These are phyloP conservation scores for Cyclophora punctaria DNA, from an alignment of 2,888 invertebrate genomes.

Conservation along the genomic window DNA sequence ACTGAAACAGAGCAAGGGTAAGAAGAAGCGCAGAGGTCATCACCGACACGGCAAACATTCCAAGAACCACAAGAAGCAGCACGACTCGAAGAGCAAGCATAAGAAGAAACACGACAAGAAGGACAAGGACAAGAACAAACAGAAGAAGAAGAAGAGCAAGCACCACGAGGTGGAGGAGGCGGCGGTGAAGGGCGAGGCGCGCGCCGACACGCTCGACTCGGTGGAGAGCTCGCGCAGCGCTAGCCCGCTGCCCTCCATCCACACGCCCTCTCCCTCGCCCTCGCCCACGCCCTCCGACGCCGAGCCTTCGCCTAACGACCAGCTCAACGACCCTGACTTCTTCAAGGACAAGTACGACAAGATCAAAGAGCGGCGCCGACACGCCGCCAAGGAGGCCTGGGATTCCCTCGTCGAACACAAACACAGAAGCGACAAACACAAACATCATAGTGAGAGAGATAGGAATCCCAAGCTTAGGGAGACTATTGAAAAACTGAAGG, in stretches of 20 bases:
- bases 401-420: slow-evolving; percentile 64
- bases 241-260: slow-evolving; percentile 64
- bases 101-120: slow-evolving; percentile 56
- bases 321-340: slow-evolving; percentile 51
- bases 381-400: slow-evolving; percentile 66
- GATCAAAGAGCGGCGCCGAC: slow-evolving; percentile 75
- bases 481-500: slow-evolving; percentile 79
- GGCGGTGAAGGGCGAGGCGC: slow-evolving; percentile 24
- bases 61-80: slow-evolving; percentile 55
- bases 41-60: slow-evolving; percentile 68
- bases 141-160: slow-evolving; percentile 63
- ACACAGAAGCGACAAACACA: slow-evolving; percentile 57
- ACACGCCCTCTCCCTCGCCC: slow-evolving; percentile 57
- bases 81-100: slow-evolving; percentile 44
- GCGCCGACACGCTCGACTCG: slow-evolving; percentile 46
- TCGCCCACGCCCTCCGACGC: slow-evolving; percentile 23
- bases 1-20: slow-evolving; percentile 52
- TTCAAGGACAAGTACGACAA: slow-evolving; percentile 77
- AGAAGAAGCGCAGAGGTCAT: slow-evolving; percentile 64
- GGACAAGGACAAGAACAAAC: slow-evolving; percentile 65
- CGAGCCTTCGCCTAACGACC: slow-evolving; percentile 24
- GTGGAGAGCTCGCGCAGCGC: slow-evolving; percentile 63
- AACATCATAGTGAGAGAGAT: slow-evolving; percentile 60
- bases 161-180: slow-evolving; percentile 36
- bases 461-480: slow-evolving; percentile 70